Evolutionary conservation across 2,113 vertebrate species (phyloP).

Genomic region (Typhlomys cinereus): DNA sequence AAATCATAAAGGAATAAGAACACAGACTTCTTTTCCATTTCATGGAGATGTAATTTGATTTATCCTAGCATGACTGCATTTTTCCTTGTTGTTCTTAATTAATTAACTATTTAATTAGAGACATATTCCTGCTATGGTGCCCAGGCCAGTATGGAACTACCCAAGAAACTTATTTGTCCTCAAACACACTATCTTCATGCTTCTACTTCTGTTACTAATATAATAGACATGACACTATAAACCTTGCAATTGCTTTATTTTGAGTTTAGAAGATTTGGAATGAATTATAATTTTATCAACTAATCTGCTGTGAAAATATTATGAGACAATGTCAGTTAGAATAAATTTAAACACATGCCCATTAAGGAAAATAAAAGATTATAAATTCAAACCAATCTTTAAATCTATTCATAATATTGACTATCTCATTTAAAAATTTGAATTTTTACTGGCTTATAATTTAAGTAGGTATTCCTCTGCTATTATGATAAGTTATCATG

Average conservation of each 20-base stretch:
- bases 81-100: background rate
- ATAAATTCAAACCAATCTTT: background rate
- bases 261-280: background rate
- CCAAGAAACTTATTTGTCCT: background rate
- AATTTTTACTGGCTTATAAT: background rate
- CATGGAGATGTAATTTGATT: background rate
- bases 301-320: background rate
- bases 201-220: background rate
- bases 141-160: background rate
- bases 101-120: no score
- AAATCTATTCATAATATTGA: background rate
- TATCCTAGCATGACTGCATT: background rate
- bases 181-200: background rate
- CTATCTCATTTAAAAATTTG: background rate
- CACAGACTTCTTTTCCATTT: background rate
- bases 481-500: background rate
- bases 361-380: background rate
- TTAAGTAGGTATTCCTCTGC: background rate
- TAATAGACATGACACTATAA: background rate
- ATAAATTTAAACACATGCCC: background rate
- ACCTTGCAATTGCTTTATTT: background rate
- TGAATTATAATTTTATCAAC: background rate
- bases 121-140: background rate
- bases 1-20: background rate
- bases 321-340: background rate